Percentiles rank a stretch among this genome's conserved stretches.
Conservation (phyloP, 2,888 invertebrate genomes). For the Pteria penguin region DNA sequence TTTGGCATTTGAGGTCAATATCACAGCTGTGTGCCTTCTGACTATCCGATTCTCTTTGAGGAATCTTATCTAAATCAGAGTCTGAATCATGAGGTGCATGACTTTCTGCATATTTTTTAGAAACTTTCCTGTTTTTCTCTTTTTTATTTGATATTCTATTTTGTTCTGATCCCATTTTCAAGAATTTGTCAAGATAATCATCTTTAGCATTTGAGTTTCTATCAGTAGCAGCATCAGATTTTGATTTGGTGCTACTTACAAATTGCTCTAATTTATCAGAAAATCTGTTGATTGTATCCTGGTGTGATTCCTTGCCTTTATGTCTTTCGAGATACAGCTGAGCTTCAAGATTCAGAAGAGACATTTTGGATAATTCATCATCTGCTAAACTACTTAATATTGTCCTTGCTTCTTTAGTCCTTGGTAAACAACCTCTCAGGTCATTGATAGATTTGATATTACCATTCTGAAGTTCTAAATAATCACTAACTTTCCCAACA, state of each 20-base stretch:
- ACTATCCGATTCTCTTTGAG: conserved; percentile 24
- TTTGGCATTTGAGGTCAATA: conserved; percentile 29
- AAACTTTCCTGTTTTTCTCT: neutral
- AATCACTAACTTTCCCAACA: conserved; percentile 23
- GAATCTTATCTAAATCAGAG: conserved; percentile 33
- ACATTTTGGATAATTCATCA: conserved; percentile 38
- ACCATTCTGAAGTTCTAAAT: neutral
- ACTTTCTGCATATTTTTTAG: neutral
- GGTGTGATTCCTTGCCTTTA: neutral
- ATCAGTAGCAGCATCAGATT: neutral
- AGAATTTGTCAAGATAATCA: neutral
- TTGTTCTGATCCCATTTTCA: conserved; percentile 1
- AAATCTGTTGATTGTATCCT: conserved; percentile 12
- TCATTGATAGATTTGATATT: neutral
- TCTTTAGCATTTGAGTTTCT: neutral
- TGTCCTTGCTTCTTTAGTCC: conserved; percentile 1
- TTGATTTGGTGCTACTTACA: neutral
- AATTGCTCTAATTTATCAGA: conserved; percentile 4
- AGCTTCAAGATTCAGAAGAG: conserved; percentile 35
- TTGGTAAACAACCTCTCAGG: neutral
- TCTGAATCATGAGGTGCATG: conserved; percentile 17
- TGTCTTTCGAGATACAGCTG: conserved; percentile 20
- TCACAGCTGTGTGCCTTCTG: conserved; percentile 22
- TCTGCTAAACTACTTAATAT: conserved; percentile 23
- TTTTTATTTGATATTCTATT: neutral